Evolutionary conservation across 2,797 vertebrate genomes (phyloP).

Genomic region (Echiichthys vipera): DNA sequence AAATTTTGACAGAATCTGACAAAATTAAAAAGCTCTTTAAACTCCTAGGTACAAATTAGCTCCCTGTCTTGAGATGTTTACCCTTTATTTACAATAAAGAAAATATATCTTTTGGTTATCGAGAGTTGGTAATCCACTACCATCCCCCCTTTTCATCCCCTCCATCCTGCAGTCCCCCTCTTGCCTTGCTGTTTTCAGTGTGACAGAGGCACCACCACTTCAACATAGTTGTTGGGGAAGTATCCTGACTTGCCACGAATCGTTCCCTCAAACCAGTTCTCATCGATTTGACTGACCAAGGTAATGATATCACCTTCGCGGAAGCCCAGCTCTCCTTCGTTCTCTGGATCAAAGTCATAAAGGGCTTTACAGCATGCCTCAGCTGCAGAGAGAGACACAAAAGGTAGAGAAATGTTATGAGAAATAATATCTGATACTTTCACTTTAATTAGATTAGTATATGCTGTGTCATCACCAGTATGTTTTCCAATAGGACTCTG

Average conservation of each 20-base stretch:
- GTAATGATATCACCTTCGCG: conserved; percentile 95
- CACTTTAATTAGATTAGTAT: conserved; percentile 17
- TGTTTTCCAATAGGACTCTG: conserved; percentile 32
- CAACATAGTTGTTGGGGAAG: conserved; percentile 97
- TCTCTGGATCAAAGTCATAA: conserved; percentile 97
- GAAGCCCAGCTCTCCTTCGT: conserved; percentile 95
- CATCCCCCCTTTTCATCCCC: not conserved
- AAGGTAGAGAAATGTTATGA: not conserved
- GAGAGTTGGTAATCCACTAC: conserved; percentile 12
- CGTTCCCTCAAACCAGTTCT: conserved; percentile 97
- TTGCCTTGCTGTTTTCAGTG: conserved; percentile 78
- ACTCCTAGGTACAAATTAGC: conserved; percentile 17
- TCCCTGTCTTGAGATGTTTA: conserved; percentile 42
- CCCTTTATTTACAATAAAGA: conserved; percentile 31
- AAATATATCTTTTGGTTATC: conserved; percentile 13
- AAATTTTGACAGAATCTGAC: conserved; percentile 2
- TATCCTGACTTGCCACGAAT: conserved; percentile 90
- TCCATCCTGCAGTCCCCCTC: not conserved
- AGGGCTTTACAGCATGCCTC: conserved; percentile 94
- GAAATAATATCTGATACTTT: not conserved
- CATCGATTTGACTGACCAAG: conserved; percentile 93
- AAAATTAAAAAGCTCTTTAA: not conserved
- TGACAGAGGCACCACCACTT: conserved; percentile 92
- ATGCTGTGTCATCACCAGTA: conserved; percentile 13
- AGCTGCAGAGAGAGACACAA: conserved; percentile 70